Evolutionary conservation across 2,113 vertebrate genomes (phyloP).

Genomic region (Talpa occidentalis): DNA sequence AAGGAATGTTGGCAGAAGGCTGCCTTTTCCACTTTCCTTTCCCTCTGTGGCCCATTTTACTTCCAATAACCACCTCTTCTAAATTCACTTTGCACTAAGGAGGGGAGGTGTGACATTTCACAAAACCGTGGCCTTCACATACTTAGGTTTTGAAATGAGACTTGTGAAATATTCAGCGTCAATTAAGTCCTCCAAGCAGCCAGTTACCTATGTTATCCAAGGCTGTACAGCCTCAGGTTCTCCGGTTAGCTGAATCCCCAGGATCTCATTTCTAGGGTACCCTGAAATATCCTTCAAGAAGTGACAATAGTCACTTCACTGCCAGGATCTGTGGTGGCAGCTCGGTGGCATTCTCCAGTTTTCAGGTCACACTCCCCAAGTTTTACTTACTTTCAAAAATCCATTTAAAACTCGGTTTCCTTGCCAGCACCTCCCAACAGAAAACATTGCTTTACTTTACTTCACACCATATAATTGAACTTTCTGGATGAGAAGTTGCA

Average conservation of each 20-base stretch:
- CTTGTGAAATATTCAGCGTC: constrained; percentile 65
- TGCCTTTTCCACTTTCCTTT: background rate
- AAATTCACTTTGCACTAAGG: background rate
- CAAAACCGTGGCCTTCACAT: background rate
- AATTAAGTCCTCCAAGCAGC: background rate
- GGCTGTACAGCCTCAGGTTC: background rate
- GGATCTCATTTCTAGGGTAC: background rate
- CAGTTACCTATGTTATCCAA: background rate
- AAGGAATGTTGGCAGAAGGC: background rate
- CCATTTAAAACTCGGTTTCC: background rate
- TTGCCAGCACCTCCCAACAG: background rate
- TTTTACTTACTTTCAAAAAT: background rate
- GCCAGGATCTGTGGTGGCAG: background rate
- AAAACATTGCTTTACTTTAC: background rate
- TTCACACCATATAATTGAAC: constrained; percentile 56
- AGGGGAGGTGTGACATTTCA: constrained; percentile 43
- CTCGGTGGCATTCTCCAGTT: background rate
- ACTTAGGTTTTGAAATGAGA: constrained; percentile 19
- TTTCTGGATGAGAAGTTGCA: constrained; percentile 71
- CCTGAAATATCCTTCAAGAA: background rate
- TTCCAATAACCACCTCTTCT: background rate
- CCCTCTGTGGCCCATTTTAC: background rate
- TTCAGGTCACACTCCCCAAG: background rate
- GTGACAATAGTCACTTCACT: background rate
- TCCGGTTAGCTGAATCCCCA: background rate